Percentiles rank a stretch among this genome's conserved stretches.
These are phyloP conservation scores for Aphidius gifuensis DNA, from an alignment of 1,140 invertebrate species.

Conservation along the genomic window DNA sequence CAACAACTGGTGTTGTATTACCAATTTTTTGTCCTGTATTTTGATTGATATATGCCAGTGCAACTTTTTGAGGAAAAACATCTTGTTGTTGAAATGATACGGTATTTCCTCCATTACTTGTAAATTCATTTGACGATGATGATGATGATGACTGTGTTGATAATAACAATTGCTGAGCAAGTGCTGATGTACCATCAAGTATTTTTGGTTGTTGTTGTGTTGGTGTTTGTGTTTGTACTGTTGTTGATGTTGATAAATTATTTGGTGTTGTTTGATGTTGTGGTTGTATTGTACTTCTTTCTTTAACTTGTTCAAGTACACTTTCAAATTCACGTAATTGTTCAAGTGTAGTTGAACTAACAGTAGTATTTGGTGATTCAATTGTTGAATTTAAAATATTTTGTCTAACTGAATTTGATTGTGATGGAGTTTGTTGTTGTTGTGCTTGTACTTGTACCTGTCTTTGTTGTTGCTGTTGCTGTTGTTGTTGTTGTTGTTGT, in stretches of 20 bases:
- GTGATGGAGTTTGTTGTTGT: conserved; percentile 24
- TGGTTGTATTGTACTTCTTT: conserved; percentile 64
- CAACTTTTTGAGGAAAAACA: conserved; percentile 49
- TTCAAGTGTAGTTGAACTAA: conserved; percentile 66
- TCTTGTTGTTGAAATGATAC: conserved; percentile 46
- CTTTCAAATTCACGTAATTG: conserved; percentile 79
- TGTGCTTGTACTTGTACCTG: conserved; percentile 30
- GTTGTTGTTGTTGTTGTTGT: conserved; percentile 34
- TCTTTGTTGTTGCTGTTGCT: conserved; percentile 28
- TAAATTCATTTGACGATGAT: conserved; percentile 34
- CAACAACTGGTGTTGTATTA: conserved; percentile 59
- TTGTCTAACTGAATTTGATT: conserved; percentile 32
- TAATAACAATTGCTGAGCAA: conserved; percentile 48
- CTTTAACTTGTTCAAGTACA: conserved; percentile 76
- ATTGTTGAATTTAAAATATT: conserved; percentile 50
- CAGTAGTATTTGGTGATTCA: conserved; percentile 49
- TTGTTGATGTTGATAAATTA: conserved; percentile 35
- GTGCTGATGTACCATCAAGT: conserved; percentile 21
- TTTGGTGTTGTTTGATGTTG: conserved; percentile 37
- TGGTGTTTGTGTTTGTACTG: conserved; percentile 48
- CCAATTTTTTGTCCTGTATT: conserved; percentile 48
- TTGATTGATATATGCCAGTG: conserved; percentile 55
- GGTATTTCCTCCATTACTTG: conserved; percentile 40
- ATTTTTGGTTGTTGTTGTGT: conserved; percentile 39
- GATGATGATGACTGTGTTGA: conserved; percentile 38